Conservation (phyloP, 2,113 vertebrate species). For the Brachyistius frenatus region DNA sequence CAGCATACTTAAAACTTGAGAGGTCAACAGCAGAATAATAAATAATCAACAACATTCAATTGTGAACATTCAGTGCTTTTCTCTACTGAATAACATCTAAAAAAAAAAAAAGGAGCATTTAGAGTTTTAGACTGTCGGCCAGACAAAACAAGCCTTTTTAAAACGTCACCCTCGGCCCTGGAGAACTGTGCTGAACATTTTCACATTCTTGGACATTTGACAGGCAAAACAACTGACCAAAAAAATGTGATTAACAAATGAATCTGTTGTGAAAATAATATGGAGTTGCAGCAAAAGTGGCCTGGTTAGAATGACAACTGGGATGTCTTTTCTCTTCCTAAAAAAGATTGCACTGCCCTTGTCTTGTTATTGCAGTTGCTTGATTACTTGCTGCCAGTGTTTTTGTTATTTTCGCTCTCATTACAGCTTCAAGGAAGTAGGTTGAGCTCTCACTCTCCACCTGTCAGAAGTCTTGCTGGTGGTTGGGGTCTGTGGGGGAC, state of each 20-base stretch:
- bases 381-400: conserved; percentile 41
- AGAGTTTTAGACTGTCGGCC: not conserved
- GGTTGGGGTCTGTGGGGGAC: not conserved
- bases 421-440: conserved; percentile 78
- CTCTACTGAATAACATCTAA: no score
- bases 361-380: conserved; percentile 76
- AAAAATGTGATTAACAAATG: not conserved
- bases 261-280: not conserved
- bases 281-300: not conserved
- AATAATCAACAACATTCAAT: not conserved
- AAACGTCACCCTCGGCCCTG: not conserved
- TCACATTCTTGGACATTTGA: not conserved
- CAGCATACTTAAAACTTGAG: no score
- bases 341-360: conserved; percentile 11
- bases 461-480: conserved; percentile 79
- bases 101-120: not conserved
- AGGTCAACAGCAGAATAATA: no score
- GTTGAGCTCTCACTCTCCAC: conserved; percentile 86
- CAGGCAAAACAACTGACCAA: not conserved
- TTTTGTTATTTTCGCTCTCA: conserved; percentile 75
- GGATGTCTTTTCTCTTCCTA: not conserved
- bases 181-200: not conserved
- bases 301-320: conserved; percentile 3
- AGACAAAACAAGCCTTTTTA: conserved; percentile 13
- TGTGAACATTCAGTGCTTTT: not conserved